phyloP scores from a whole-genome alignment of 2,113 vertebrate species.

The Cnemophilus loriae region DNA sequence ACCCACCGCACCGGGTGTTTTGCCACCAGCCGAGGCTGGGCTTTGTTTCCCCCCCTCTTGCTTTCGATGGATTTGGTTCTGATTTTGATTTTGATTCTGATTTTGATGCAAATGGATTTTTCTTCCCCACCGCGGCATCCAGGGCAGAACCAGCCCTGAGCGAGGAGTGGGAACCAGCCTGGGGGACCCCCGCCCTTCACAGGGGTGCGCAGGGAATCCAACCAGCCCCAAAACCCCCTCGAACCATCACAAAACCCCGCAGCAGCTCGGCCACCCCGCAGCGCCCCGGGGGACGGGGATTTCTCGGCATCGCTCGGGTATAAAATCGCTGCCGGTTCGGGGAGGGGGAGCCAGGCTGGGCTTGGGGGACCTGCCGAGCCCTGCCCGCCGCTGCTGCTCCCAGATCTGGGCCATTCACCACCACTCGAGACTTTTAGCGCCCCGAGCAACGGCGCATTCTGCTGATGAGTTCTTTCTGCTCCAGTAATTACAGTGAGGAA shows the following conservation, averaged over 20 bases:
- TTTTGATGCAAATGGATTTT: background rate
- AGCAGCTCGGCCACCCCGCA: too few species aligned
- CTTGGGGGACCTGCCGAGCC: background rate
- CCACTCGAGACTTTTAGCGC: conserved; percentile 47
- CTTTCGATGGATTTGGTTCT: background rate
- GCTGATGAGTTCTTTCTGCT: conserved; percentile 67
- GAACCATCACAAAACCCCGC: accelerated
- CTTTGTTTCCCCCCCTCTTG: background rate
- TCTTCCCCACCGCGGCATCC: accelerated
- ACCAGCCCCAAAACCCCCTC: background rate
- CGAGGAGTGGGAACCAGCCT: accelerated
- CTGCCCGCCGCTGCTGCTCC: background rate
- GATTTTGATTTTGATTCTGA: background rate
- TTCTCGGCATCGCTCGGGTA: background rate
- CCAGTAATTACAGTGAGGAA: conserved; percentile 63
- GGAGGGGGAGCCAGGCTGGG: background rate
- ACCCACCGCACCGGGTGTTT: accelerated
- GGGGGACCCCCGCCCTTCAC: background rate
- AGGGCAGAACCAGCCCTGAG: background rate
- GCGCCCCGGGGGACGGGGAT: accelerated
- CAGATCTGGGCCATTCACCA: conserved; percentile 61
- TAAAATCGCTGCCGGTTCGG: background rate
- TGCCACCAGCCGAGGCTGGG: background rate
- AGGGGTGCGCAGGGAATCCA: background rate
- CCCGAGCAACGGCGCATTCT: conserved; percentile 38